Conservation (phyloP, 2,888 invertebrate genomes). For the Synanthedon andrenaeformis region DNA sequence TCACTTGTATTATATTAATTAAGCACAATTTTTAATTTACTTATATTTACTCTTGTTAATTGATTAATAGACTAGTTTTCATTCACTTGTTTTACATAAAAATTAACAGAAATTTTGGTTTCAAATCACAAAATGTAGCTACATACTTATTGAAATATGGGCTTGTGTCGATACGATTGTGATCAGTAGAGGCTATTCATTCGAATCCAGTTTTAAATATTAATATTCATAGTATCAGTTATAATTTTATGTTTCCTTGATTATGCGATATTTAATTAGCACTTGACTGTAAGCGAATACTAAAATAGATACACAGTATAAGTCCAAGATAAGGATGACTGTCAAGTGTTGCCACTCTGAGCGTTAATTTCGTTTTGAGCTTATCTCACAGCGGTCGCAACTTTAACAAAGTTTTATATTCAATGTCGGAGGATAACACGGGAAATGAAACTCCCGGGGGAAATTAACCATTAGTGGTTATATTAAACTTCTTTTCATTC, state of each 20-base stretch:
- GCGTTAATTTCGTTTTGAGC: slow-evolving; percentile 3
- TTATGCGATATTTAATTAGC: background rate
- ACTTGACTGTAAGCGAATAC: background rate
- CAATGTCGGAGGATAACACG: slow-evolving; percentile 18
- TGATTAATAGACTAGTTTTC: no score
- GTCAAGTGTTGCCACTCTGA: background rate
- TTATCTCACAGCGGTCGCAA: slow-evolving; percentile 20
- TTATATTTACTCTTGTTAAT: no score
- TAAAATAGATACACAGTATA: background rate
- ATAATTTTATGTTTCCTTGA: background rate
- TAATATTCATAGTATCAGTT: background rate
- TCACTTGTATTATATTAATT: no score
- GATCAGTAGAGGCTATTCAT: no score
- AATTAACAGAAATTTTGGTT: no score
- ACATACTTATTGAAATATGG: no score
- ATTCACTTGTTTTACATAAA: no score
- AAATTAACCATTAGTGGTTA: slow-evolving; percentile 55
- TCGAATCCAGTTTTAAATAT: no score
- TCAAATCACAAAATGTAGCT: no score
- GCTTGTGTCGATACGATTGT: no score
- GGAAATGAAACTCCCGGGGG: slow-evolving; percentile 51
- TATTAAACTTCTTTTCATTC: slow-evolving; percentile 49
- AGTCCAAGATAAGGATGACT: background rate
- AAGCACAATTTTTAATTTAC: no score
- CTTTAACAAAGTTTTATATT: slow-evolving; percentile 28